A percentile compares a stretch with the other conserved stretches of the same genome.
phyloP scores from a whole-genome alignment of 1,140 invertebrate genomes.

The Homarus americanus region DNA sequence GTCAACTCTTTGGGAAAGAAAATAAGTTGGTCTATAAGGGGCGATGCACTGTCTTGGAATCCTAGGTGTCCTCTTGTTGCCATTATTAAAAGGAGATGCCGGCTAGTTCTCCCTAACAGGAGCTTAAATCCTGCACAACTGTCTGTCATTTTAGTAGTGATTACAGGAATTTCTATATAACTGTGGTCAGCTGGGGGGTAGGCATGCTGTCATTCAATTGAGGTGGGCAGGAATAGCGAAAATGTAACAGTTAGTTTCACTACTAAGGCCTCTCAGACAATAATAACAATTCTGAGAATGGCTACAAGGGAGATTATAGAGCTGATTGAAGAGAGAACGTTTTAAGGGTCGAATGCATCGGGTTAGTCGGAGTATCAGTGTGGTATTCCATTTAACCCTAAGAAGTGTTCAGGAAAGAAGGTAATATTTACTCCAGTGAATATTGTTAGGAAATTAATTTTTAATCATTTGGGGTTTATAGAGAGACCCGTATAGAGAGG shows the following conservation, averaged over 20 bases:
- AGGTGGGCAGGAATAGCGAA: not conserved
- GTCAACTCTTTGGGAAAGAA: too few species aligned
- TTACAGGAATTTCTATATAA: conserved; percentile 80
- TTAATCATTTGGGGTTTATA: conserved; percentile 58
- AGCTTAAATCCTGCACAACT: conserved; percentile 42
- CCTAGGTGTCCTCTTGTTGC: conserved; percentile 39
- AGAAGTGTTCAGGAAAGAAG: conserved; percentile 88
- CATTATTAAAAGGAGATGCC: conserved; percentile 43
- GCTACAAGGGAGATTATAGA: conserved; percentile 39
- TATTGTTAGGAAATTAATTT: conserved; percentile 14
- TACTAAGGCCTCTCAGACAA: conserved; percentile 25
- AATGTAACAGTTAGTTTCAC: conserved; percentile 10
- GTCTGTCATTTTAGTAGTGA: conserved; percentile 79
- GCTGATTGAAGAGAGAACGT: conserved; percentile 33
- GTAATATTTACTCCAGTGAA: conserved; percentile 75
- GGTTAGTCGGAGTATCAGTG: conserved; percentile 86
- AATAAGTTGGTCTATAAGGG: conserved; percentile 37
- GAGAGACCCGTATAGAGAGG: conserved; percentile 41
- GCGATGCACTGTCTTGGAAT: conserved; percentile 25
- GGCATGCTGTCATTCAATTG: conserved; percentile 6
- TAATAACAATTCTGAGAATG: conserved; percentile 18
- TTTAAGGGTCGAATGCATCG: conserved; percentile 82
- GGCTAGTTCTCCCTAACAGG: conserved; percentile 3
- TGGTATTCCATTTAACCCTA: conserved; percentile 86
- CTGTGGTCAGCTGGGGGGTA: conserved; percentile 81